Evolutionary conservation across 2,113 vertebrate species (phyloP), one percentile per base, ranked within the genome.

Genomic region (Ornithorhynchus anatinus): DNA sequence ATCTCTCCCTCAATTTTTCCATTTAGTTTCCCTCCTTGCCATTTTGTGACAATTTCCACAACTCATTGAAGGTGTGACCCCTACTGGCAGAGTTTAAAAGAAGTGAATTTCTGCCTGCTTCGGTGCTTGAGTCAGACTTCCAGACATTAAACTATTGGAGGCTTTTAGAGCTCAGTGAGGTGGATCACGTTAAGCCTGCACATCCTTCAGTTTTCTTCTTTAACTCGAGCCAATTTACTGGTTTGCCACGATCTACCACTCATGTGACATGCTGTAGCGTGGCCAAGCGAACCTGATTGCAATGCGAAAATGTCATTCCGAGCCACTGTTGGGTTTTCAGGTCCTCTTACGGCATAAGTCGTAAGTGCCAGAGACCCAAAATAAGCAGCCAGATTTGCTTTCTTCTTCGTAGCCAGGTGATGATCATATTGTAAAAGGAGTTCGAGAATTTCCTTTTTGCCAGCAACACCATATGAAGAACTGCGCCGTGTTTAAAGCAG

Each of bases 111-210:
- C 47, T 31, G 25, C 15, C 38, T 32, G 23, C 52, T 20, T 20
- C 1, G 0, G 4, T 19, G n/a, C 39, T 38, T 1, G n/a, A 3
- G 3, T 3, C 1, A 39, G 31, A 25, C 20, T 2, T 62, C 37
- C 37, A 27, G 20, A 14, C 0, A 0, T 51, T 85, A 81, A 85
- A 83, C 69, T 59, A 8, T 23, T 70, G 43, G 8, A 13, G 63
- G 72, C 77, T 61, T 69, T 69, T 77, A 37, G 3, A 54, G 84
- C 77, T 88, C 82, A 84, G 81, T 77, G 62, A 65, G 59, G 77
- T 52, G 58, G 81, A 84, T 82, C 81, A 86, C 77, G 77, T 73
- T 81, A 86, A 84, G 53, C 81, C 79, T 82, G 77, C 60, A 72
- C 77, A 75, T 86, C 87, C 84, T 73, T 80, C n/a, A 64, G 79